Base-by-base conservation (phyloP, 2,797 vertebrate species). In the Meriones psammophilus region DNA sequence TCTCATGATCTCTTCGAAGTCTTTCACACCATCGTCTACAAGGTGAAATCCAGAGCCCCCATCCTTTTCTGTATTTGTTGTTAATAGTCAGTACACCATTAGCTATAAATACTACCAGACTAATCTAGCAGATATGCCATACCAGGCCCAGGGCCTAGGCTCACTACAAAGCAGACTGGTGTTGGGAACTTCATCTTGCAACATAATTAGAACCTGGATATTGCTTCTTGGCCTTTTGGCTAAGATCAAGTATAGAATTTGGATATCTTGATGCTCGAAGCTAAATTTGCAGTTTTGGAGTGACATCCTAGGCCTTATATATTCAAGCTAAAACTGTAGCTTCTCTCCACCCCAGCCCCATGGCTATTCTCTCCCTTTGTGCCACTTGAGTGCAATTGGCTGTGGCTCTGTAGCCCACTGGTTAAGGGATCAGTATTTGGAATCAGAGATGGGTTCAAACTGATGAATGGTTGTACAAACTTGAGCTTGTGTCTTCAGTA, bases 401-500 rank as follows among this genome's bases (percentile, higher is more conserved):
- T 88, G 46, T 78, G 68, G 20, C 33, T 77, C 58, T 39, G 3
- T 33, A 58, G 46, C 36, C 7, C 42, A 84, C 5, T 56, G n/a
- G 54, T 92, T 68, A 85, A 24, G 10, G 36, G 14, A n/a, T 73
- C 54, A 71, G 28, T 36, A 33, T 87, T 96, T 90, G 6, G 26
- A 80, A 92, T 36, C 58, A 79, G 81, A 77, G 28, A 89, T 58
- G 8, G 6, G 0, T 64, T 74, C 64, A 71, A 95, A 94, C 17
- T 24, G 83, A 50, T 80, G 5, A 91, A 79, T 77, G 22, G 0
- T 50, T 88, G 0, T 46, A 1, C 60, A 79, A 87, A 2, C 26
- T 87, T 79, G 9, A 50, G 1, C 5, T 94, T 84, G 8, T 78
- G 95, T 93, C 64, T 83, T 54, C 89, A 92, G n/a, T 18, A 92